These are phyloP conservation scores for Agelastica alni DNA, from an alignment of 2,888 invertebrate genomes.

Conservation along the genomic window DNA sequence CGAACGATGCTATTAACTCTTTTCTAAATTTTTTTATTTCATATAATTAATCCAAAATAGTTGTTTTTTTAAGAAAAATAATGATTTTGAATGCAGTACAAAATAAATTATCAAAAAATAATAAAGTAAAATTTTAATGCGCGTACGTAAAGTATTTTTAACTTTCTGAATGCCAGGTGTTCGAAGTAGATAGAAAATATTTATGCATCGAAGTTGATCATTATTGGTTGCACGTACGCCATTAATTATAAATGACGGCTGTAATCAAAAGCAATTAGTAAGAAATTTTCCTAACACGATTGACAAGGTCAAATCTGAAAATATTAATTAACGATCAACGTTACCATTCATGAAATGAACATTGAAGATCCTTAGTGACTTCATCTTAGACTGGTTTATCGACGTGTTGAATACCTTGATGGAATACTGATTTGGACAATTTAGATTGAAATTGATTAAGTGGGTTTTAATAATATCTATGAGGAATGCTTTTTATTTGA, in stretches of 20 bases:
- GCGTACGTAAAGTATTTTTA: too few relatives aligned
- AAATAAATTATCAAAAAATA: too few relatives aligned
- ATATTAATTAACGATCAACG: constrained; percentile 24
- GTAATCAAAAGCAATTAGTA: constrained; percentile 39
- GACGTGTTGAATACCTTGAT: neutral
- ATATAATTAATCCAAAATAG: too few relatives aligned
- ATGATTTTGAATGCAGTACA: too few relatives aligned
- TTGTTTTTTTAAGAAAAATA: too few relatives aligned
- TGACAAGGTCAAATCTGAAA: constrained; percentile 33
- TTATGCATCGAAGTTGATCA: constrained; percentile 31
- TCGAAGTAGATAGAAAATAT: constrained; percentile 22
- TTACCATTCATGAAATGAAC: neutral
- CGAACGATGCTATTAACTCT: too few relatives aligned
- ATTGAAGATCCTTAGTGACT: neutral
- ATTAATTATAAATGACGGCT: constrained; percentile 39
- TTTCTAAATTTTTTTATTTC: too few relatives aligned
- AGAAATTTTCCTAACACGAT: constrained; percentile 35
- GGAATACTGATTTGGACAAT: neutral
- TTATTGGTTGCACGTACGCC: constrained; percentile 34
- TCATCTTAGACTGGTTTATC: neutral
- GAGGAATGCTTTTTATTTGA: too few relatives aligned
- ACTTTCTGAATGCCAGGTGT: constrained; percentile 32
- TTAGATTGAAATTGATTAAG: neutral
- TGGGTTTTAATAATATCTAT: too few relatives aligned
- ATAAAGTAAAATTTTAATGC: too few relatives aligned